Evolutionary conservation across 2,113 vertebrate species (phyloP), one percentile per base, ranked within the genome.

Genomic region (Junco hyemalis): DNA sequence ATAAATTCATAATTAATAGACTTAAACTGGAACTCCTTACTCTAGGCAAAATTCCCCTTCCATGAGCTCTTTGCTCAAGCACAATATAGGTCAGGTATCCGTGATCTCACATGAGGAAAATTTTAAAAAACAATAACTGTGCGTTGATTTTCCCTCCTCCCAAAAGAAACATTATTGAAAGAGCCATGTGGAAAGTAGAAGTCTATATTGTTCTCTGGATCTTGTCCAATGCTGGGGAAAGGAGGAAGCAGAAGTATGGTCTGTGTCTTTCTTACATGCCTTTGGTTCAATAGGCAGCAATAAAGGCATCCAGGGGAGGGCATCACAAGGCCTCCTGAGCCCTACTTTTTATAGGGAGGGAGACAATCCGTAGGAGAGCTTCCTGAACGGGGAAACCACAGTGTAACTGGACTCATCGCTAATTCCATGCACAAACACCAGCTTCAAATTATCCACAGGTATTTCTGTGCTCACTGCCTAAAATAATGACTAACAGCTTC

Each of bases 1-100:
- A 79, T 8, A 20, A 64, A 79, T 96, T 95, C 95, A 96, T 95
- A 92, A 95, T 95, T 94, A 88, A 97, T 71, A 57, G 72, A 56
- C 28, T 60, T 65, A 95, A 97, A 95, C 64, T 81, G 79, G 17
- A 93, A 89, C 57, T 84, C 86, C 88, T 81, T 86, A 77, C 74
- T 79, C 66, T 69, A 83, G 72, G 80, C 79, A 78, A 82, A 83
- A 90, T 81, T 93, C 71, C 51, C 72, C 81, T 79, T 87, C 91
- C 19, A 23, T 53, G 68, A 91, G 63, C 7, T 14, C 36, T 93
- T 79, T 69, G 28, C 56, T 69, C 25, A 76, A 84, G 81, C 36
- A 12, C 53, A 87, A 96, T 95, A 50, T 97, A 92, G 96, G 96
- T 95, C 96, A 93, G 76, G 86, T 92, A 96, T 86, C 50, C 11